These are phyloP conservation scores for Meloe dianella DNA, from an alignment of 2,888 invertebrate species.

Conservation along the genomic window DNA sequence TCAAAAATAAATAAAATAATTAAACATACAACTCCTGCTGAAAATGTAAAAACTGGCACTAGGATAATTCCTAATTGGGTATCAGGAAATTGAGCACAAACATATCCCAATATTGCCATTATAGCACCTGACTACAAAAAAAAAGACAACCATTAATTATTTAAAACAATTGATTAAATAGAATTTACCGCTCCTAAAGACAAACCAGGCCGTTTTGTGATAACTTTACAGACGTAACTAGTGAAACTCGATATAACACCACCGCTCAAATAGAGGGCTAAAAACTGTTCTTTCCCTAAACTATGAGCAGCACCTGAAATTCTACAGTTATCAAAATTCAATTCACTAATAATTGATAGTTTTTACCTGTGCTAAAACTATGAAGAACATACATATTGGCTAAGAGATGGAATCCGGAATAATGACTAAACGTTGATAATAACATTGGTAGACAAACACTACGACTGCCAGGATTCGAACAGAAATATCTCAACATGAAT, in stretches of 20 bases:
- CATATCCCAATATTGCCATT: constrained; percentile 85
- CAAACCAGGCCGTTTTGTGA: constrained; percentile 71
- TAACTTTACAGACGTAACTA: constrained; percentile 81
- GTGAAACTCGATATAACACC: constrained; percentile 87
- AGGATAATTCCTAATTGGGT: constrained; percentile 88
- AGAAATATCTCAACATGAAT: constrained; percentile 84
- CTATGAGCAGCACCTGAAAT: constrained; percentile 70
- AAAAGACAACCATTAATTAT: constrained; percentile 15
- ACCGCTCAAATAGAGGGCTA: constrained; percentile 87
- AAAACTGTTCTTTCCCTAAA: constrained; percentile 90
- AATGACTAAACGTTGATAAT: constrained; percentile 94
- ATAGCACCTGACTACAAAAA: constrained; percentile 90
- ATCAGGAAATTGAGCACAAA: constrained; percentile 88
- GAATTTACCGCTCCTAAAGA: constrained; percentile 91
- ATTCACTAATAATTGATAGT: constrained; percentile 1
- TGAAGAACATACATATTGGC: constrained; percentile 97
- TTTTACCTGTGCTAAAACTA: constrained; percentile 71
- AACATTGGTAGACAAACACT: constrained; percentile 87
- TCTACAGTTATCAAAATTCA: too few relatives aligned
- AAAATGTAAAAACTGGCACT: constrained; percentile 87
- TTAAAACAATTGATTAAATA: background rate
- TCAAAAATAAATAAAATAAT: constrained; percentile 21
- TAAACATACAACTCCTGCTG: constrained; percentile 77
- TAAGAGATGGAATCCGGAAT: constrained; percentile 82
- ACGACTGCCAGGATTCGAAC: constrained; percentile 78